phyloP scores from a whole-genome alignment of 2,888 invertebrate genomes.

The Lamellibrachia columna region DNA sequence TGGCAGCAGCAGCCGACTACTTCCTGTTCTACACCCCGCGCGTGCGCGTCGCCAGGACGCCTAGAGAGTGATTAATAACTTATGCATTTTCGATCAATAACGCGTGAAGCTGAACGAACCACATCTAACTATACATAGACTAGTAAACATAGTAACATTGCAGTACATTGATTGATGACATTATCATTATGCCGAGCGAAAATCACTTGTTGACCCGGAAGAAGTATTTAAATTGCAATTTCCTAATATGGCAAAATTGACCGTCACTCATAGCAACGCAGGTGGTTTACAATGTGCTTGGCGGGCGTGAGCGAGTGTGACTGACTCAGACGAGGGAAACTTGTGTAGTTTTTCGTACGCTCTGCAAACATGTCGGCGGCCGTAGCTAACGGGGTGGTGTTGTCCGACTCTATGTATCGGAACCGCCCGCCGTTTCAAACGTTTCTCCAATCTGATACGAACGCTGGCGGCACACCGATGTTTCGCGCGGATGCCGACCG shows the following conservation, averaged over 20 bases:
- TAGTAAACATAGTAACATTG: background rate
- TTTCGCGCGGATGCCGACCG: constrained; percentile 56
- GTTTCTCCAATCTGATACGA: constrained; percentile 53
- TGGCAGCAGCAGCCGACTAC: background rate
- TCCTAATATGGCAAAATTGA: background rate
- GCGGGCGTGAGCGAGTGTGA: background rate
- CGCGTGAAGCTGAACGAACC: constrained; percentile 9
- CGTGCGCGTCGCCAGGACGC: background rate
- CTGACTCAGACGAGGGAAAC: background rate
- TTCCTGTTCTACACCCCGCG: background rate
- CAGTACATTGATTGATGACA: background rate
- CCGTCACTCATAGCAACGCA: background rate
- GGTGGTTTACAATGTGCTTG: constrained; percentile 7
- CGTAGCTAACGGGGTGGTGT: constrained; percentile 27
- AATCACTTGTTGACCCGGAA: background rate
- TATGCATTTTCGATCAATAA: constrained; percentile 16
- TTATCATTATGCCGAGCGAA: background rate
- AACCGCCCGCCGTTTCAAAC: constrained; percentile 53
- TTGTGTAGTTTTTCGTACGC: background rate
- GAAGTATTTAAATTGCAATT: background rate
- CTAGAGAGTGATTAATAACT: background rate
- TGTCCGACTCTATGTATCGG: constrained; percentile 55
- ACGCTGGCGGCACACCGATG: constrained; percentile 52
- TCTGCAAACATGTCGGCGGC: background rate
- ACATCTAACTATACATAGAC: background rate